A percentile compares a stretch with the other conserved stretches of the same genome.
These are phyloP conservation scores for Forbesichthys papilliferus DNA, from an alignment of 2,113 vertebrate species.

Conservation along the genomic window DNA sequence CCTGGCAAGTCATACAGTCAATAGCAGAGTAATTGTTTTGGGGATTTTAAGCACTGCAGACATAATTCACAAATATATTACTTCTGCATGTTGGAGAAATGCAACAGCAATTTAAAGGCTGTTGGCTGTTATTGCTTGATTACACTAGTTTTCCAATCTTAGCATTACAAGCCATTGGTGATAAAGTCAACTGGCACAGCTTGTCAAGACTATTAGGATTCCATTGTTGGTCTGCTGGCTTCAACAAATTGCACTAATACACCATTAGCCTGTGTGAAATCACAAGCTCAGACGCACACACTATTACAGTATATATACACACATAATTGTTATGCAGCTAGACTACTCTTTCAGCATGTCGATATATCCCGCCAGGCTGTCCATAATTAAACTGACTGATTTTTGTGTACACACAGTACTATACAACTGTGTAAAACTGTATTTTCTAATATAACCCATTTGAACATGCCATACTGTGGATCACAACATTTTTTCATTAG, in stretches of 20 bases:
- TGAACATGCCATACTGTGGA: too few relatives aligned
- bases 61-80: constrained; percentile 31
- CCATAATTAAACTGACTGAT: too few relatives aligned
- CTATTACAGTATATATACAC: not conserved
- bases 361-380: too few relatives aligned
- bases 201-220: not conserved
- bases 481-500: not conserved
- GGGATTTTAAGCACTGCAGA: constrained; percentile 27
- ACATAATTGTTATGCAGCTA: too few relatives aligned
- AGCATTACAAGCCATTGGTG: not conserved
- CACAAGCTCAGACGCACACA: not conserved
- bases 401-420: too few relatives aligned
- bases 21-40: constrained; percentile 43
- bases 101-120: not conserved
- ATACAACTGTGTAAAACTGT: too few relatives aligned
- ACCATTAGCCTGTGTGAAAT: not conserved
- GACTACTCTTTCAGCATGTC: too few relatives aligned
- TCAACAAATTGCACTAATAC: not conserved
- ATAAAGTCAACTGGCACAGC: constrained; percentile 3
- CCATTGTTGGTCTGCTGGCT: not conserved
- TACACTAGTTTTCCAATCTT: constrained; percentile 1
- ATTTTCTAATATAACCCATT: too few relatives aligned
- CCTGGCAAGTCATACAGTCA: constrained; percentile 29
- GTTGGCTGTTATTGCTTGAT: not conserved
- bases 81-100: constrained; percentile 11